Conservation (phyloP, 2,797 vertebrate species). For the Orientallactaga sibirica region DNA sequence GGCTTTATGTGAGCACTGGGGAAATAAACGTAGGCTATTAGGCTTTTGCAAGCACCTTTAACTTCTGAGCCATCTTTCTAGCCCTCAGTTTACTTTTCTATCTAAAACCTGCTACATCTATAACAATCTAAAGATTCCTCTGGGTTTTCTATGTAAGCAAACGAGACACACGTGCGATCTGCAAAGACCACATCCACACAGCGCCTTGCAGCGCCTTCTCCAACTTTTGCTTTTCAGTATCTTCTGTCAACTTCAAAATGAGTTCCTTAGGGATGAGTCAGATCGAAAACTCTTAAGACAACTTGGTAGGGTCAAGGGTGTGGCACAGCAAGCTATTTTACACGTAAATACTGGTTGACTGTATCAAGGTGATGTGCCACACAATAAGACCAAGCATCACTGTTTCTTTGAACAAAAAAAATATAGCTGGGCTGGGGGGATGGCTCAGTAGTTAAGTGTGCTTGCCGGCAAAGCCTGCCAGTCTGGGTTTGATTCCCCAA, state of each 20-base stretch:
- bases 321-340: background rate
- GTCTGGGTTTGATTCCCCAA: too few relatives aligned
- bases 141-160: too few relatives aligned
- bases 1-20: too few relatives aligned
- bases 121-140: background rate
- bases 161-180: rapidly evolving
- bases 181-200: background rate
- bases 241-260: background rate
- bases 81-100: background rate
- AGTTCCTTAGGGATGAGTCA: background rate
- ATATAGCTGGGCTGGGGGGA: too few relatives aligned
- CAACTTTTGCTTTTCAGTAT: background rate
- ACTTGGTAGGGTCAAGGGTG: too few relatives aligned
- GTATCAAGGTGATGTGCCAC: background rate
- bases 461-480: too few relatives aligned
- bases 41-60: too few relatives aligned
- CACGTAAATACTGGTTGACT: background rate
- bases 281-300: background rate
- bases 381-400: background rate
- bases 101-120: background rate
- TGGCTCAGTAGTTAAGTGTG: too few relatives aligned
- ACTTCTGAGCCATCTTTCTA: background rate
- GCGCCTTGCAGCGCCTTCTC: background rate
- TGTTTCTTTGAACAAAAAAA: background rate
- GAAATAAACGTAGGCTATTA: too few relatives aligned